phyloP scores from a whole-genome alignment of 2,888 invertebrate species.

The Thalpophila matura region DNA sequence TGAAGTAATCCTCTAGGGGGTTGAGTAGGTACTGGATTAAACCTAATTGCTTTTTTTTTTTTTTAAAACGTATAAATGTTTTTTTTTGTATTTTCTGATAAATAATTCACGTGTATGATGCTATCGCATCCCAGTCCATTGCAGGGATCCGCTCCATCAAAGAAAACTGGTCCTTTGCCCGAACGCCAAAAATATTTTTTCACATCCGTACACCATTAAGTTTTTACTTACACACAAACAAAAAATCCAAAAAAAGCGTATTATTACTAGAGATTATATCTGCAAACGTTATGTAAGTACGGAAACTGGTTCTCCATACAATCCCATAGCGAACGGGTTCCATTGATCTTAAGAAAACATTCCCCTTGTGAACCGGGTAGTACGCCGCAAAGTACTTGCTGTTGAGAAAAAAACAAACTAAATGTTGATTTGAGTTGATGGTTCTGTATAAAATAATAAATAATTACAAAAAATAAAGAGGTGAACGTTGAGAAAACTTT shows the following conservation, averaged over 20 bases:
- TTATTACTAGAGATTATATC: slow-evolving; percentile 57
- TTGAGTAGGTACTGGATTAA: too few relatives aligned
- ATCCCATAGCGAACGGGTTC: slow-evolving; percentile 43
- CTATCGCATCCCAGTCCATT: not conserved
- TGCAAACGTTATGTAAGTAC: slow-evolving; percentile 56
- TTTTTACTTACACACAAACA: slow-evolving; percentile 3
- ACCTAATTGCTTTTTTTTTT: too few relatives aligned
- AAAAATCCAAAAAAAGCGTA: slow-evolving; percentile 6
- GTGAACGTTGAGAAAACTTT: not conserved
- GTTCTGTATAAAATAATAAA: slow-evolving; percentile 53
- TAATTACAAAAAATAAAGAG: accelerated
- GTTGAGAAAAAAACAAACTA: slow-evolving; percentile 34
- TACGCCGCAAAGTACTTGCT: slow-evolving; percentile 39
- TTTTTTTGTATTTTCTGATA: too few relatives aligned
- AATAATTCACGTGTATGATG: too few relatives aligned
- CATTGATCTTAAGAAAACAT: slow-evolving; percentile 62
- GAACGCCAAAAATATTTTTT: not conserved
- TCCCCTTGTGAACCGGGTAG: slow-evolving; percentile 53
- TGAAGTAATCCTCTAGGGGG: too few relatives aligned
- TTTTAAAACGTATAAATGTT: too few relatives aligned
- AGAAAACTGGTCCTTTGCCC: not conserved
- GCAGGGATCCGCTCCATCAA: not conserved
- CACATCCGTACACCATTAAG: not conserved
- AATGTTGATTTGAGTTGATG: slow-evolving; percentile 26
- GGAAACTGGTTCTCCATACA: slow-evolving; percentile 56